Evolutionary conservation across 1,140 invertebrate species (phyloP).

Genomic region (Mylabris phalerata): DNA sequence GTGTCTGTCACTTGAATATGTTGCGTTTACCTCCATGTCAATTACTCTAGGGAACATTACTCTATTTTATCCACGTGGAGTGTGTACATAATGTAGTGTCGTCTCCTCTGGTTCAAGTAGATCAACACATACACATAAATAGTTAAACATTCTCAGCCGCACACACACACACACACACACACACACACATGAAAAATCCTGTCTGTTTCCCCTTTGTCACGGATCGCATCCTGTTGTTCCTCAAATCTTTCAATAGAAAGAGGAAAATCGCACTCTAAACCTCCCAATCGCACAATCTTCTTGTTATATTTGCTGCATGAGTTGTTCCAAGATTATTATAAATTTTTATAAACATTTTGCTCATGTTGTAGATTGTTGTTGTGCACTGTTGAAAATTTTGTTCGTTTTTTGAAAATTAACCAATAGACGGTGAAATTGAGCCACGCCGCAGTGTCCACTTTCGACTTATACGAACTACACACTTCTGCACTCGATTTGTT

Average conservation of each 20-base stretch:
- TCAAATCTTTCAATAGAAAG: constrained; percentile 24
- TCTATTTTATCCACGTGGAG: constrained; percentile 38
- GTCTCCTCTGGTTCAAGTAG: constrained; percentile 17
- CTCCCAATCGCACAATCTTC: not conserved
- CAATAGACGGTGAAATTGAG: constrained; percentile 17
- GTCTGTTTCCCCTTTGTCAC: not conserved
- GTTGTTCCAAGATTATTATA: constrained; percentile 26
- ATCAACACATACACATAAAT: not conserved
- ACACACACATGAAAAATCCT: not conserved
- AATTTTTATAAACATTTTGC: constrained; percentile 38
- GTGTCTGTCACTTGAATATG: constrained; percentile 30
- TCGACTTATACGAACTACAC: not conserved
- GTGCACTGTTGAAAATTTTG: constrained; percentile 31
- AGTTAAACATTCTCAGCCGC: not conserved
- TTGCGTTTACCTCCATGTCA: constrained; percentile 44
- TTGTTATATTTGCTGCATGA: constrained; percentile 23
- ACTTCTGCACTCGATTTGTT: constrained; percentile 24
- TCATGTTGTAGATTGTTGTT: constrained; percentile 40
- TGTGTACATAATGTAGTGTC: constrained; percentile 34
- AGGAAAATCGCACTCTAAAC: not conserved
- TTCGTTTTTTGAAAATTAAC: too few species aligned
- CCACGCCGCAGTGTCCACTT: constrained; percentile 37
- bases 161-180: constrained; percentile 3
- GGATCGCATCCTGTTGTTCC: constrained; percentile 16
- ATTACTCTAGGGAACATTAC: constrained; percentile 45